Evolutionary conservation across 2,797 vertebrate species (phyloP).

Genomic region (Buphagus erythrorhynchus): DNA sequence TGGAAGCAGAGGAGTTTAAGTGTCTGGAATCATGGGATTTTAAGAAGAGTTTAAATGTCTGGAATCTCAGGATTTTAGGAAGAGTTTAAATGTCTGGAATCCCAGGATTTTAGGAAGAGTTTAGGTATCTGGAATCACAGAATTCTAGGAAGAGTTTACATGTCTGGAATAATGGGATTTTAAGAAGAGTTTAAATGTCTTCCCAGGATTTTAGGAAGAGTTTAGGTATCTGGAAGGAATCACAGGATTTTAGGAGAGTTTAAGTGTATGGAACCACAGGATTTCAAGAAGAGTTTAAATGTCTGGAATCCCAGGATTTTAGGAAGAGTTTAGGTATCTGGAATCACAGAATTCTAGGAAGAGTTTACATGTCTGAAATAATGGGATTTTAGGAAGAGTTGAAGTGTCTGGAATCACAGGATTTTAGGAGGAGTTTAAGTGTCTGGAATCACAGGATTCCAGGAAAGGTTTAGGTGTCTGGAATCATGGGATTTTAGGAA

Average conservation of each 20-base stretch:
- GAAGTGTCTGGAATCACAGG: neutral
- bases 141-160: neutral
- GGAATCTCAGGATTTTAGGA: rapidly evolving
- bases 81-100: neutral
- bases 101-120: rapidly evolving
- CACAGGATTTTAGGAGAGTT: too few relatives aligned
- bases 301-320: too few relatives aligned
- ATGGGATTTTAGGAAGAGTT: too few relatives aligned
- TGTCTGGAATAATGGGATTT: neutral
- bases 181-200: neutral
- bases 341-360: neutral
- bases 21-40: neutral
- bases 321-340: neutral
- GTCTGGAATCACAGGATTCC: neutral
- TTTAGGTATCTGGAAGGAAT: too few relatives aligned
- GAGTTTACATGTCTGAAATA: too few relatives aligned
- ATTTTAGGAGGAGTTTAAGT: neutral
- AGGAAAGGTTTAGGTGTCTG: neutral
- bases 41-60: neutral
- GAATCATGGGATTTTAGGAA: neutral
- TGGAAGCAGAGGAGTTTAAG: neutral
- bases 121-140: neutral
- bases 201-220: rapidly evolving
- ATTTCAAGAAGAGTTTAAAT: neutral
- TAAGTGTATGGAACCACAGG: neutral